Base-by-base conservation (phyloP, 1,140 invertebrate species). In the Bombus pyrosoma region DNA sequence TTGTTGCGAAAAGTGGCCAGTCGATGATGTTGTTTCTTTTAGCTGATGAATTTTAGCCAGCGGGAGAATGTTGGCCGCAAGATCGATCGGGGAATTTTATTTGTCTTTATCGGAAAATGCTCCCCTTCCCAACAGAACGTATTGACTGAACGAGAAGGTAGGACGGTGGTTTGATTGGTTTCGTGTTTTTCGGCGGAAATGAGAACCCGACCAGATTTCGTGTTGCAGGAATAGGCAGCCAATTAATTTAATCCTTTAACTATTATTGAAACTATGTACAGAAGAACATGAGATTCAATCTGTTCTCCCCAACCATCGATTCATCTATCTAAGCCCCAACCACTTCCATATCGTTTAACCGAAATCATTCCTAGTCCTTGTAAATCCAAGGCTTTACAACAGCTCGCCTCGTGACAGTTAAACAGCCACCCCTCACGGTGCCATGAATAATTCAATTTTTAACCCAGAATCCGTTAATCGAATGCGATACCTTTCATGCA, bases 401-500 rank as follows among this genome's bases (percentile, higher is more conserved):
- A 13, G 22, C 41, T 41, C 28, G 13, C 71, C 71, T 28, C 39
- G 37, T 9, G 28, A n/a, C 39, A 32, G 43, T 47, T 71, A 77
- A 81, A 68, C 43, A 53, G 39, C 66, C 15, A 74, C 18, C 69
- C 57, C 37, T 22, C 37, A 57, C 15, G 37, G 68, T 18, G 6
- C 8, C 57, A 91, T 88, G 81, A 91, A 91, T 91, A 86, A 91
- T 90, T 85, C 88, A 88, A 47, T 47, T 72, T 85, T 82, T 41
- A 85, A 85, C 85, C 86, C 72, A 86, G 90, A 90, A 91, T 90
- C 72, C 37, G 34, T 34, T 85, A 88, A 91, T 91, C 88, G 85
- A 90, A 90, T 69, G n/a, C 82, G 85, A 91, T 88, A 90, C 80
- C 81, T 90, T 84, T 90, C 74, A 90, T 90, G 85, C 72, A 91